Conservation (phyloP, 2,797 vertebrate genomes). For the Phalloptychus januarius region DNA sequence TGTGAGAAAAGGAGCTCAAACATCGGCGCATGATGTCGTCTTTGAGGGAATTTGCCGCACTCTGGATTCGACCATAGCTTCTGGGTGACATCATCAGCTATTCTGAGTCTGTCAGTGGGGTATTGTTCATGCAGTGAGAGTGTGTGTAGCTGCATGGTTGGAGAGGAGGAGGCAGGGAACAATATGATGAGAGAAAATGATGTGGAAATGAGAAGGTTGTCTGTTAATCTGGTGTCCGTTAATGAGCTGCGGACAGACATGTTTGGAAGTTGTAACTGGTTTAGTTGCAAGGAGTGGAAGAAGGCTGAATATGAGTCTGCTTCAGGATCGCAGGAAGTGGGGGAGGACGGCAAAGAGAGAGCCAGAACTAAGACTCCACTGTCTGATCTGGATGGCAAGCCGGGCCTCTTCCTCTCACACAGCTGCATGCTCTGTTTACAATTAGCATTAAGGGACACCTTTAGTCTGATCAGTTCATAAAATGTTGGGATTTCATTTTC, state of each 20-base stretch:
- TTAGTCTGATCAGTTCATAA: not conserved
- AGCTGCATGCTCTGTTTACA: conserved; percentile 30
- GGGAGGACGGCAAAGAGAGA: conserved; percentile 25
- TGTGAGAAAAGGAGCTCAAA: not conserved
- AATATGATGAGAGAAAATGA: conserved; percentile 13
- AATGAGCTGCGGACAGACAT: conserved; percentile 2
- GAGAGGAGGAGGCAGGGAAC: conserved; percentile 9
- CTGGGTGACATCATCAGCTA: conserved; percentile 75
- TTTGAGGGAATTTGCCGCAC: conserved; percentile 54
- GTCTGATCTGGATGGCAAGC: conserved; percentile 37
- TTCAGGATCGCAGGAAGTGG: conserved; percentile 59
- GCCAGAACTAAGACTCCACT: conserved; percentile 56
- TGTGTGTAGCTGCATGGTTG: conserved; percentile 11
- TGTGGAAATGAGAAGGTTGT: not conserved
- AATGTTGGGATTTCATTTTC: not conserved
- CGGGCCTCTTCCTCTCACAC: conserved; percentile 18
- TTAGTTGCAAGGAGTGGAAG: conserved; percentile 28
- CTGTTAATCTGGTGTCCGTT: not conserved
- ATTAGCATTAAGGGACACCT: conserved; percentile 6
- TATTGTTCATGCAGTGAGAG: conserved; percentile 68
- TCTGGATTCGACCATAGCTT: conserved; percentile 69
- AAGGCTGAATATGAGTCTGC: conserved; percentile 22
- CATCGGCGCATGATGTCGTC: conserved; percentile 1
- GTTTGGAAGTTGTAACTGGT: not conserved
- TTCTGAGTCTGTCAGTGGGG: conserved; percentile 66